Evolutionary conservation across 2,797 vertebrate genomes (phyloP).

Genomic region (Leptodon cayanensis): DNA sequence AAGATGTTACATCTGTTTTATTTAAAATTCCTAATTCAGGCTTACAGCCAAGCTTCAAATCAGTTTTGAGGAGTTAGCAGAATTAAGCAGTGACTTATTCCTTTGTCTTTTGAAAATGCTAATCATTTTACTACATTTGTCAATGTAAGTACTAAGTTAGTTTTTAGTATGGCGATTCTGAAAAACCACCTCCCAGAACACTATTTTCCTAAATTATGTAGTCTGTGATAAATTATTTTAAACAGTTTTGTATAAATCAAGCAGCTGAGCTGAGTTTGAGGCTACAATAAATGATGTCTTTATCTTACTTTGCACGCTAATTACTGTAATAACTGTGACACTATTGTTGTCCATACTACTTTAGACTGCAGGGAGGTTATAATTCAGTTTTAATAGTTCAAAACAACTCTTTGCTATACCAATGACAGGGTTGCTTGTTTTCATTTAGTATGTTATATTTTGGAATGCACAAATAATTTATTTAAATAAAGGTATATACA

Average conservation of each 20-base stretch:
- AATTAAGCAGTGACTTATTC: neutral
- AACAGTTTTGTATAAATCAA: conserved; percentile 34
- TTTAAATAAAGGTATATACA: conserved; percentile 84
- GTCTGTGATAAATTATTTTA: neutral
- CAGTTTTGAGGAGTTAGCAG: neutral
- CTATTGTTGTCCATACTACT: neutral
- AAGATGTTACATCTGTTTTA: neutral
- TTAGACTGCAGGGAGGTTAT: neutral
- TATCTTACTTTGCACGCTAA: neutral
- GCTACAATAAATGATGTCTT: neutral
- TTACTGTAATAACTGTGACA: conserved; percentile 16
- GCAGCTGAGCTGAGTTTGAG: neutral
- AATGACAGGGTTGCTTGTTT: conserved; percentile 52
- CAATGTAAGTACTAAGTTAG: neutral
- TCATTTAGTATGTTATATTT: conserved; percentile 67
- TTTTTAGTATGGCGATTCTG: neutral
- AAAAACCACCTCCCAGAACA: neutral
- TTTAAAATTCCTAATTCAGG: neutral
- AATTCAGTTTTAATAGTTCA: conserved; percentile 77
- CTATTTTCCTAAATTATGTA: conserved; percentile 10
- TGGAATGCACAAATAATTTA: conserved; percentile 81
- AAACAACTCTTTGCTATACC: conserved; percentile 70
- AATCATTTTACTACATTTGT: neutral
- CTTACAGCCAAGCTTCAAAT: neutral
- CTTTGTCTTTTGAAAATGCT: neutral